Evolutionary conservation across 1,140 invertebrate species (phyloP).

Genomic region (Zelostemma sp.): DNA sequence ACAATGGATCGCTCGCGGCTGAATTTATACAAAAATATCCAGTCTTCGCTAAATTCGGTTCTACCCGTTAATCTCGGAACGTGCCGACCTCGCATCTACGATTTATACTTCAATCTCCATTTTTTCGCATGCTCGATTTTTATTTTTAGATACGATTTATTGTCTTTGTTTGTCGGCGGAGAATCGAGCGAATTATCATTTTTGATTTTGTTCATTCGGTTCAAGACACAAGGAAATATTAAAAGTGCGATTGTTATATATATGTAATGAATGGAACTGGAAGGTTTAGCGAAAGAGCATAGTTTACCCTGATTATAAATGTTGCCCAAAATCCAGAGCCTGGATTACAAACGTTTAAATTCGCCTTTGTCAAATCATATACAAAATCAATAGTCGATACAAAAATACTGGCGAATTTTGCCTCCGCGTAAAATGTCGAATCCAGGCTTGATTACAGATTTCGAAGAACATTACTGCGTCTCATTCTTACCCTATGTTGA

Average conservation of each 20-base stretch:
- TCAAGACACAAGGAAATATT: conserved; percentile 29
- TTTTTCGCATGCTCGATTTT: not conserved
- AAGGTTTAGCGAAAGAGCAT: not conserved
- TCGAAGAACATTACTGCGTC: not conserved
- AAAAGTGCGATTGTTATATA: not conserved
- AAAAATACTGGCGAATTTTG: not conserved
- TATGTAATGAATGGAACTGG: not conserved
- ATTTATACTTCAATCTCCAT: no score
- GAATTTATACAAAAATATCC: conserved; percentile 68
- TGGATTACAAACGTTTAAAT: no score
- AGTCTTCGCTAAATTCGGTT: conserved; percentile 57
- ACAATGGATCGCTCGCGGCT: conserved; percentile 31
- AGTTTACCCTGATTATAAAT: no score
- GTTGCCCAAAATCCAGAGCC: no score
- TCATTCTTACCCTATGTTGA: not conserved
- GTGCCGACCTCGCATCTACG: no score
- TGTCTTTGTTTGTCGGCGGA: conserved; percentile 66
- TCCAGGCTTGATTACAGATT: not conserved
- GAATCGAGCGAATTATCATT: conserved; percentile 48
- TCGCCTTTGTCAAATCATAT: not conserved
- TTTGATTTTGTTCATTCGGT: conserved; percentile 22
- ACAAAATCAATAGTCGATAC: not conserved
- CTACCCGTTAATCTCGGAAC: conserved; percentile 20
- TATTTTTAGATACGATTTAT: conserved; percentile 57
- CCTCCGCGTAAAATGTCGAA: not conserved